These are phyloP conservation scores for Hepsetus odoe DNA, from an alignment of 2,113 vertebrate genomes.

Conservation along the genomic window DNA sequence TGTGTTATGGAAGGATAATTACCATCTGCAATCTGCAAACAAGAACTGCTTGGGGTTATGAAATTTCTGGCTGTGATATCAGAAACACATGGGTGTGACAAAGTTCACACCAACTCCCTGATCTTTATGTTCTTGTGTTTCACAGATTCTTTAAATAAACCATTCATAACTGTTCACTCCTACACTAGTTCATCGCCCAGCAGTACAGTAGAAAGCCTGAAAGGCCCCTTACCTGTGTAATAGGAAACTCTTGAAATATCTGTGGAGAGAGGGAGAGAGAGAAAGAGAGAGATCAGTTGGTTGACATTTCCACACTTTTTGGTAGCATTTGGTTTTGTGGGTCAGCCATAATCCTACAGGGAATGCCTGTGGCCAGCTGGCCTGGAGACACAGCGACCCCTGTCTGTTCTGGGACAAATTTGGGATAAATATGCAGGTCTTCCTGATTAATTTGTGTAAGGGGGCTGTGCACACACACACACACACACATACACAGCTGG, in stretches of 20 bases:
- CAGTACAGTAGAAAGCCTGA: background rate
- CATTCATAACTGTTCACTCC: background rate
- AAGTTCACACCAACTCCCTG: background rate
- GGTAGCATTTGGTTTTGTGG: slow-evolving; percentile 52
- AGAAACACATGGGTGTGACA: background rate
- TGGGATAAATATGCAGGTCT: background rate
- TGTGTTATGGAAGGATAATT: background rate
- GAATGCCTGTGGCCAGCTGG: background rate
- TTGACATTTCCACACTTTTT: slow-evolving; percentile 41
- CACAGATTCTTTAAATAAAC: too few species aligned
- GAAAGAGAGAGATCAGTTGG: slow-evolving; percentile 57
- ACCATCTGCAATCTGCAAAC: too few species aligned
- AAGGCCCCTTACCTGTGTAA: slow-evolving; percentile 81
- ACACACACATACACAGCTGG: too few species aligned
- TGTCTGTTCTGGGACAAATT: slow-evolving; percentile 12
- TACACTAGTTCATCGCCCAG: background rate
- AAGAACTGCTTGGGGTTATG: background rate
- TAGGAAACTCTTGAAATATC: slow-evolving; percentile 86
- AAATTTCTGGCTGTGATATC: background rate
- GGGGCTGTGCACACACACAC: background rate
- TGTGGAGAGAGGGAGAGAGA: slow-evolving; percentile 69
- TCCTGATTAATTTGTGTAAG: background rate
- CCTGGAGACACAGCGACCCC: slow-evolving; percentile 29
- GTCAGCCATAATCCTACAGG: slow-evolving; percentile 42
- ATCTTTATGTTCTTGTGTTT: background rate